Percentiles rank a stretch among this genome's conserved stretches.
Evolutionary conservation across 2,113 vertebrate species (phyloP).

Genomic region (Lampris megalopsis): DNA sequence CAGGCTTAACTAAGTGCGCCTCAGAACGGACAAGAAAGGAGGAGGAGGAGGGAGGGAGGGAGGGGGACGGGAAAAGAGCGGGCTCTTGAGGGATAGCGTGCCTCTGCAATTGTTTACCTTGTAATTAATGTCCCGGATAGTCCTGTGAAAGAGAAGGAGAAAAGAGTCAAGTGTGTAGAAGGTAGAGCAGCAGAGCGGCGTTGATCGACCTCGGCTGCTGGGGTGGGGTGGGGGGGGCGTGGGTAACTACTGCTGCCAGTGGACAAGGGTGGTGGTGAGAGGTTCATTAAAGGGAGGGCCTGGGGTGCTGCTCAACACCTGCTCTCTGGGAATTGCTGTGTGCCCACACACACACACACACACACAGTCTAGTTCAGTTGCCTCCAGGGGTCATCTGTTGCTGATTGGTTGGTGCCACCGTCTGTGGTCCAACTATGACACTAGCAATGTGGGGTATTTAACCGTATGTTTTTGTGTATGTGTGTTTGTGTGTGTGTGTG

Average conservation of each 20-base stretch:
- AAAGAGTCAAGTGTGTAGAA: slow-evolving; percentile 68
- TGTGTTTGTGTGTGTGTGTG: slow-evolving; percentile 15
- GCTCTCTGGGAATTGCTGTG: slow-evolving; percentile 23
- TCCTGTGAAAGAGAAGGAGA: slow-evolving; percentile 41
- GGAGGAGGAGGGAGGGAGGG: slow-evolving; percentile 46
- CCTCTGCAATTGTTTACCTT: slow-evolving; percentile 75
- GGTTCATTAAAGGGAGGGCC: slow-evolving; percentile 27
- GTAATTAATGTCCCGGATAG: slow-evolving; percentile 68
- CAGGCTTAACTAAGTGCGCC: slow-evolving; percentile 67
- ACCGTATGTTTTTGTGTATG: slow-evolving; percentile 13
- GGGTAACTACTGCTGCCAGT: background rate
- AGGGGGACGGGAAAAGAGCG: slow-evolving; percentile 30
- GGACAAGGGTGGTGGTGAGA: background rate
- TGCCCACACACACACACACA: background rate
- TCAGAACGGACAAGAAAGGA: slow-evolving; percentile 58
- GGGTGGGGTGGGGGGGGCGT: background rate
- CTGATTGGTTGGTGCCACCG: background rate
- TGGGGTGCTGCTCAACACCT: slow-evolving; percentile 51
- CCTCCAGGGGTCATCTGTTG: background rate
- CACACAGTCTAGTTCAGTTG: slow-evolving; percentile 5
- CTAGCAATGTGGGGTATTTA: slow-evolving; percentile 7
- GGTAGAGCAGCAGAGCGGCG: slow-evolving; percentile 32
- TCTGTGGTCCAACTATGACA: slow-evolving; percentile 2
- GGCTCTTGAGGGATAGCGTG: slow-evolving; percentile 58
- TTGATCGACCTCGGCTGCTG: slow-evolving; percentile 37